Conservation (phyloP, 2,888 invertebrate genomes). For the Ophion obscuratus region DNA sequence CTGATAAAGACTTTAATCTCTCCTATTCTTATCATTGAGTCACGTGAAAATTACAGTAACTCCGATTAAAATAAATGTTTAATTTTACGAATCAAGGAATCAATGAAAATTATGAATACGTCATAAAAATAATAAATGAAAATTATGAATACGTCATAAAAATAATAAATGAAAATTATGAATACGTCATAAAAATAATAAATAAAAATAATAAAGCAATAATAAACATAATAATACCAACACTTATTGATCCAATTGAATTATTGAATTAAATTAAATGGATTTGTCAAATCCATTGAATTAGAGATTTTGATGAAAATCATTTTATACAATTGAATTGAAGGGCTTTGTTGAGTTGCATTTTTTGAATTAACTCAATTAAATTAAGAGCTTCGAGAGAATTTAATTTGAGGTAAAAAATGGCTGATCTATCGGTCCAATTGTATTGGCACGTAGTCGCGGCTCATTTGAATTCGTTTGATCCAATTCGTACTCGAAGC, state of each 20-base stretch:
- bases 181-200: neutral
- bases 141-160: neutral
- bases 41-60: neutral
- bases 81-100: neutral
- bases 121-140: neutral
- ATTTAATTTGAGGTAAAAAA: neutral
- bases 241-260: too few relatives aligned
- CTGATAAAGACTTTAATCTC: neutral
- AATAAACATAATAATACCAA: too few relatives aligned
- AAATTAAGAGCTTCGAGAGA: neutral
- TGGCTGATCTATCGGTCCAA: slow-evolving; percentile 46
- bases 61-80: too few relatives aligned
- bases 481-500: slow-evolving; percentile 26
- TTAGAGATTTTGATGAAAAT: too few relatives aligned
- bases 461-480: slow-evolving; percentile 55
- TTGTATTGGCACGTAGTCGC: slow-evolving; percentile 26
- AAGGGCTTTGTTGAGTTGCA: too few relatives aligned
- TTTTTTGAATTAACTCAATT: too few relatives aligned
- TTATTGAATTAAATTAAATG: too few relatives aligned
- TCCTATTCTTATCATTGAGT: neutral
- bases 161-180: neutral
- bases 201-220: too few relatives aligned
- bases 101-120: neutral
- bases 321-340: too few relatives aligned
- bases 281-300: too few relatives aligned